Evolutionary conservation across 2,113 vertebrate genomes (phyloP).

Genomic region (Reinhardtius hippoglossoides): DNA sequence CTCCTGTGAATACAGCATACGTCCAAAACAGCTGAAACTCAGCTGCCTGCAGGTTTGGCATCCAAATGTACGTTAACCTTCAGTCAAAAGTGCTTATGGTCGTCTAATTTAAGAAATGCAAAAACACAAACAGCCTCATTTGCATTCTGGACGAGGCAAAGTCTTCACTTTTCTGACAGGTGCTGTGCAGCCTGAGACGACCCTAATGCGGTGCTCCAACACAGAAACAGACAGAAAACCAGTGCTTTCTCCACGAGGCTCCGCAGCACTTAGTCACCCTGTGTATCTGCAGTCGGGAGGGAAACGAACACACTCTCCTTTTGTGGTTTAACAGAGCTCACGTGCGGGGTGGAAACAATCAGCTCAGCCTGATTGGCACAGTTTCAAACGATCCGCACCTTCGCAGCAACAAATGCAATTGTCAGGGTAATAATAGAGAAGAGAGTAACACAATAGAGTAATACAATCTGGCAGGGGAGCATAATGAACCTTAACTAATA

Average conservation of each 20-base stretch:
- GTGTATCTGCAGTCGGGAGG: neutral
- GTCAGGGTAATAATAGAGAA: neutral
- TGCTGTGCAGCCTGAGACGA: conserved; percentile 25
- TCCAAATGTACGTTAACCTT: conserved; percentile 27
- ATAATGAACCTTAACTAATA: too few relatives aligned
- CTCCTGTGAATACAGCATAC: conserved; percentile 28
- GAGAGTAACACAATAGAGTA: too few relatives aligned
- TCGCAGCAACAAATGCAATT: conserved; percentile 14
- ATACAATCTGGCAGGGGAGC: too few relatives aligned
- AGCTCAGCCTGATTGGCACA: neutral
- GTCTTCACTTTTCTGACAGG: conserved; percentile 41
- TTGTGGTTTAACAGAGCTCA: conserved; percentile 11
- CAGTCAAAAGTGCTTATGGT: conserved; percentile 45
- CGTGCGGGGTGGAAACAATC: conserved; percentile 34
- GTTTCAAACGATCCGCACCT: conserved; percentile 12
- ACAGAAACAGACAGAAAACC: conserved; percentile 3
- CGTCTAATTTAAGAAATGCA: conserved; percentile 35
- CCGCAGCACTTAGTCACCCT: conserved; percentile 7
- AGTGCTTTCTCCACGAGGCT: neutral
- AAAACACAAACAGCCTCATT: conserved; percentile 44
- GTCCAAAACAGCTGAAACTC: conserved; percentile 11
- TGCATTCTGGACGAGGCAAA: conserved; percentile 48
- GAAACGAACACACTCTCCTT: conserved; percentile 2
- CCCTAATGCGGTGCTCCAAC: conserved; percentile 18
- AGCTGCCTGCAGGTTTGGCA: conserved; percentile 22